Conservation (phyloP, 2,888 invertebrate species). For the Diplolepis rosae region DNA sequence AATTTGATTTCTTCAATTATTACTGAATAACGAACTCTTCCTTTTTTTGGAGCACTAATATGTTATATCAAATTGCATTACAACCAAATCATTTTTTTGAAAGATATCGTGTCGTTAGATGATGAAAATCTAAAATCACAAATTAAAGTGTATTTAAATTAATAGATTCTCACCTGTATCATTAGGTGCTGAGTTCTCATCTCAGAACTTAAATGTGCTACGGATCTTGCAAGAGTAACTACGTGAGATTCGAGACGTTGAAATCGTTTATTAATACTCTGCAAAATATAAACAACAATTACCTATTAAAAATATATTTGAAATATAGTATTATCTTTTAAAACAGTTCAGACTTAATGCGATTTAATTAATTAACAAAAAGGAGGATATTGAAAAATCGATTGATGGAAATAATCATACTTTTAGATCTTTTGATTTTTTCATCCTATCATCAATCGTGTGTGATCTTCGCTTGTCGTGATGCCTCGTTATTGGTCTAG, state of each 20-base stretch:
- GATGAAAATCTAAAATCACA: no score
- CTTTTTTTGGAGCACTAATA: no score
- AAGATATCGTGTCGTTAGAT: no score
- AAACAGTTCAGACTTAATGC: no score
- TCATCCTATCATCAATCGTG: conserved; percentile 81
- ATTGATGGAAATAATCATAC: conserved; percentile 65
- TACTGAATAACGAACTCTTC: no score
- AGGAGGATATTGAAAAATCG: not conserved
- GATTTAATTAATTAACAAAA: no score
- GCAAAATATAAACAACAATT: conserved; percentile 47
- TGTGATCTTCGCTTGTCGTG: conserved; percentile 81
- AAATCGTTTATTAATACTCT: conserved; percentile 90
- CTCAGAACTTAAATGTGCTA: conserved; percentile 93
- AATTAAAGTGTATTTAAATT: no score
- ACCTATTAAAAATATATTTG: not conserved
- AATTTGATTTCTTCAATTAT: no score
- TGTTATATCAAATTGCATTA: no score
- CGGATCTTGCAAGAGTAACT: conserved; percentile 90
- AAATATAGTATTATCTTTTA: no score
- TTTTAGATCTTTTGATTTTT: conserved; percentile 84
- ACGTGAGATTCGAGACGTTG: conserved; percentile 93
- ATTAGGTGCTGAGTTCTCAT: conserved; percentile 92
- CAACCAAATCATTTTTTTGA: no score
- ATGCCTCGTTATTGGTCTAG: conserved; percentile 78
- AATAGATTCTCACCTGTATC: conserved; percentile 77